Evolutionary conservation across 2,113 vertebrate genomes (phyloP), one percentile per base, ranked within the genome.

Genomic region (Podocnemis expansa): DNA sequence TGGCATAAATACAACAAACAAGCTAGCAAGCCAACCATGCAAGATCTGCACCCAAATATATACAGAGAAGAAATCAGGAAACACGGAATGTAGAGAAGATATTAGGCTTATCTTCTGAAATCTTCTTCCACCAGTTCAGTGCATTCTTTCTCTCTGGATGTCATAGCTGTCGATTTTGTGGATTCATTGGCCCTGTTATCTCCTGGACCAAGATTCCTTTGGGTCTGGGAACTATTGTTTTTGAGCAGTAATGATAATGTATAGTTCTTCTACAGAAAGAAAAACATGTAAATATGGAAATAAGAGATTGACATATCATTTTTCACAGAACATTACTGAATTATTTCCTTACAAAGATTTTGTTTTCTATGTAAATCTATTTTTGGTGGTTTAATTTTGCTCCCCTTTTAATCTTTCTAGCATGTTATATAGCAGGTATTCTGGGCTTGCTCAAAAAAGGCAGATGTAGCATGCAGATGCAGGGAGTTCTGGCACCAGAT

Each of bases 1-100:
- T 99, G 99, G 99, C 99, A 98, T 97, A 98, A 97, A 98, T 98
- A 97, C 96, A 97, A 82, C 93, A 92, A 97, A 95, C 89, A 95
- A 97, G 94, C 97, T 98, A 96, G 91, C 97, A 96, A 98, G 96
- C 96, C 96, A 96, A 96, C 95, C 91, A 96, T 95, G 91, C 98
- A 94, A 96, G 97, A 93, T 91, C 96, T 97, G 94, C 97, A 96
- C 52, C 91, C 93, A 85, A 43, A 92, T 79, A 76, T 85, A 80
- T 73, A 75, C 89, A 78, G 89, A 73, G 82, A 94, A 84, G 78
- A 55, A 34, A 89, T 83, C 80, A 56, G 87, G 27, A 52, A 88
- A 34, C 63, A 82, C 52, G 90, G 91, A 90, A 47, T 58, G 29
- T 63, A 7, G n/a, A 83, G 89, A 93, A 89, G 88, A 43, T 89